These are phyloP conservation scores for Hippopotamus amphibius DNA, from an alignment of 2,113 vertebrate genomes.

Conservation along the genomic window DNA sequence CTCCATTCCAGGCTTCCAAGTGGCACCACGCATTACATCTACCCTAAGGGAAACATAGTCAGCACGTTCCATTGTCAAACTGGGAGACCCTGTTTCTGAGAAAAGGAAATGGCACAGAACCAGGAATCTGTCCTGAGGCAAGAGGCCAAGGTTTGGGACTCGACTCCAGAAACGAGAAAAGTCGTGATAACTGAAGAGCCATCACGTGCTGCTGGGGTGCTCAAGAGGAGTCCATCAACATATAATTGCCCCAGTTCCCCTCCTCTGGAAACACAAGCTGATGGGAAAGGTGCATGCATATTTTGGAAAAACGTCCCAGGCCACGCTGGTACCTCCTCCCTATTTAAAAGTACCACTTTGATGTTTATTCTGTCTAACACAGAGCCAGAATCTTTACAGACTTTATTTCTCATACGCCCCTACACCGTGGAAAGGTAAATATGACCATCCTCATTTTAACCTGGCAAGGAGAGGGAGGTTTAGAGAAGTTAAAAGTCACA, in stretches of 20 bases:
- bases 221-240: not conserved
- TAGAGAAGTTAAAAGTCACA: not conserved
- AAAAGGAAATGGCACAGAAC: not conserved
- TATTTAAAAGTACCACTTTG: not conserved
- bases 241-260: not conserved
- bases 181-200: not conserved
- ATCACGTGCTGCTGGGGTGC: not conserved
- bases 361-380: not conserved
- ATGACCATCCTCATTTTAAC: not conserved
- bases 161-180: not conserved
- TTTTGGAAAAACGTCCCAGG: not conserved
- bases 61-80: not conserved
- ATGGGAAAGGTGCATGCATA: rapidly evolving
- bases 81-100: not conserved
- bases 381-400: not conserved
- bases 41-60: not conserved
- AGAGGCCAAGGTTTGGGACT: not conserved
- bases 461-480: not conserved
- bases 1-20: not conserved
- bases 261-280: not conserved
- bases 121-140: not conserved
- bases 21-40: not conserved
- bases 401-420: not conserved
- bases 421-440: not conserved
- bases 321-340: not conserved